Conservation (phyloP, 2,797 vertebrate species). For the Netta rufina region DNA sequence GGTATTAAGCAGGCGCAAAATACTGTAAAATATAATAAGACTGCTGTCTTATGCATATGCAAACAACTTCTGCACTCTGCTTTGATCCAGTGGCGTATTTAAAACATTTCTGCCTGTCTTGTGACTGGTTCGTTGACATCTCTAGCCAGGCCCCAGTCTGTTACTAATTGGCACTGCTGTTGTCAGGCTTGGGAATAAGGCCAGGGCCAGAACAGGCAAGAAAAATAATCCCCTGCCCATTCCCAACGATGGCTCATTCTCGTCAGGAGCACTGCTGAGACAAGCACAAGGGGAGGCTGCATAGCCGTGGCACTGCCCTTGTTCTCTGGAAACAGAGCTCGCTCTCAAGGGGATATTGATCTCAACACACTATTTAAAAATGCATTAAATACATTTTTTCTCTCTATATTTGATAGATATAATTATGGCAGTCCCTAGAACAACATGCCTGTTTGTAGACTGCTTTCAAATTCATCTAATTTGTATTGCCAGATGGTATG, state of each 20-base stretch:
- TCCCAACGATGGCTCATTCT: background rate
- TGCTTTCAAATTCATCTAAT: slow-evolving; percentile 73
- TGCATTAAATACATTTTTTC: slow-evolving; percentile 51
- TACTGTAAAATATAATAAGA: background rate
- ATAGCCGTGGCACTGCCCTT: background rate
- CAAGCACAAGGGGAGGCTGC: background rate
- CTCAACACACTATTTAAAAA: slow-evolving; percentile 25
- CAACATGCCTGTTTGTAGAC: slow-evolving; percentile 67
- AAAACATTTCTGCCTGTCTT: background rate
- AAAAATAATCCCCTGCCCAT: slow-evolving; percentile 18
- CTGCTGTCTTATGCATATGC: background rate
- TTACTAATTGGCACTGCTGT: slow-evolving; percentile 30
- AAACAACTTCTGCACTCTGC: background rate
- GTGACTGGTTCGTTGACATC: background rate
- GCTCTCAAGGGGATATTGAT: background rate
- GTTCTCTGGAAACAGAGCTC: background rate
- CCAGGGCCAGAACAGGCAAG: slow-evolving; percentile 32
- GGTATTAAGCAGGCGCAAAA: background rate
- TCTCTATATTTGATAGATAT: slow-evolving; percentile 52
- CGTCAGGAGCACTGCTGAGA: background rate
- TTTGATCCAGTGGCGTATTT: background rate
- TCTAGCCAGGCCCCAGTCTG: slow-evolving; percentile 38
- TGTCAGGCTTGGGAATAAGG: slow-evolving; percentile 29
- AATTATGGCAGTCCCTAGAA: slow-evolving; percentile 65
- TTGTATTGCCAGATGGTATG: slow-evolving; percentile 75